phyloP scores from a whole-genome alignment of 2,888 invertebrate genomes.

The Helobdella robusta region DNA sequence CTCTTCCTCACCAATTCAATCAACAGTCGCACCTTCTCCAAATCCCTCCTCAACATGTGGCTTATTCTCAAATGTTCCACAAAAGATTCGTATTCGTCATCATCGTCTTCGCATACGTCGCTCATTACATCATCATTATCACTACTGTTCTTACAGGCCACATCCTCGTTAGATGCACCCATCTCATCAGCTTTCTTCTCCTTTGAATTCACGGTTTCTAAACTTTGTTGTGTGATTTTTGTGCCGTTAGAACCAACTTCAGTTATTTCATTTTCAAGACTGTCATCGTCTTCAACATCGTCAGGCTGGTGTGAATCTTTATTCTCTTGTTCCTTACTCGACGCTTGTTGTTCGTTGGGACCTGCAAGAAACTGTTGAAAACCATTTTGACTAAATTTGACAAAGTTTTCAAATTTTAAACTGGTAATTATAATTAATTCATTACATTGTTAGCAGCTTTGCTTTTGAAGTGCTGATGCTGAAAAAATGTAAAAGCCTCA shows the following conservation, averaged over 20 bases:
- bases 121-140: slow-evolving; percentile 17
- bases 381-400: too few relatives aligned
- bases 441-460: too few relatives aligned
- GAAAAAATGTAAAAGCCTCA: too few relatives aligned
- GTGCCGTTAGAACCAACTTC: too few relatives aligned
- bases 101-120: slow-evolving; percentile 18
- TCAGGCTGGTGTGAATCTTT: not conserved
- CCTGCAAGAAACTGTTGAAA: not conserved
- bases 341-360: not conserved
- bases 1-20: slow-evolving; percentile 90
- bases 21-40: slow-evolving; percentile 80
- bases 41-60: slow-evolving; percentile 66
- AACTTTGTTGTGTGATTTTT: not conserved
- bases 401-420: too few relatives aligned
- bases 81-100: slow-evolving; percentile 11
- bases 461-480: too few relatives aligned
- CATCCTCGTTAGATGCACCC: too few relatives aligned
- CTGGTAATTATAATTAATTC: too few relatives aligned
- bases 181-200: not conserved
- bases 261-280: too few relatives aligned
- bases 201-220: too few relatives aligned
- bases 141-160: not conserved
- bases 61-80: slow-evolving; percentile 10
- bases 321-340: not conserved
- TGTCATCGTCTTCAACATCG: not conserved